phyloP scores from a whole-genome alignment of 2,888 invertebrate genomes.

The Cylloceria caligata region DNA sequence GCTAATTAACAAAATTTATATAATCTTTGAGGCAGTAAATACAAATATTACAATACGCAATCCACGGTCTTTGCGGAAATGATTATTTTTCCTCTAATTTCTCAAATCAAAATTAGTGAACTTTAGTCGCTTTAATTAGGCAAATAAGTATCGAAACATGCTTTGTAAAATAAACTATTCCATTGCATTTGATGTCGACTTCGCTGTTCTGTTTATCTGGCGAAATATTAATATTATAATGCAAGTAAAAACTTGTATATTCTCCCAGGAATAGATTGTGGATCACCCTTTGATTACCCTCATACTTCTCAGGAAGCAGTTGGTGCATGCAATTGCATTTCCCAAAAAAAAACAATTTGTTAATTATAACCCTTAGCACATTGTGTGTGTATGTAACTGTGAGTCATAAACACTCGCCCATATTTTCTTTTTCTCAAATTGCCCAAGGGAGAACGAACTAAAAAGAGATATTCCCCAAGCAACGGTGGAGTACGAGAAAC shows the following conservation, averaged over 20 bases:
- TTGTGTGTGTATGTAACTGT: neutral
- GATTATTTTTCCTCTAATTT: too few relatives aligned
- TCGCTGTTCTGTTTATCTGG: neutral
- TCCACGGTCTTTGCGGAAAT: too few relatives aligned
- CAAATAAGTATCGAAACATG: too few relatives aligned
- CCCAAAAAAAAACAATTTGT: conserved; percentile 35
- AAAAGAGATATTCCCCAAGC: conserved; percentile 35
- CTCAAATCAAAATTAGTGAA: too few relatives aligned
- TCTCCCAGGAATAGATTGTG: conserved; percentile 5
- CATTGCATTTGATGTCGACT: too few relatives aligned
- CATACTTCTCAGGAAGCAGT: conserved; percentile 39
- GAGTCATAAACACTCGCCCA: conserved; percentile 21
- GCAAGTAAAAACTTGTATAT: conserved; percentile 19
- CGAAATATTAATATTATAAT: neutral
- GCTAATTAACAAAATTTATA: too few relatives aligned
- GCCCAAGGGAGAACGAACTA: conserved; percentile 28
- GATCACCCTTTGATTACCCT: conserved; percentile 34
- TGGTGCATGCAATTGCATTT: conserved; percentile 12
- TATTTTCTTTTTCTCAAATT: conserved; percentile 11
- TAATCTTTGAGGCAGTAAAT: too few relatives aligned
- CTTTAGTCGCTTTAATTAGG: too few relatives aligned
- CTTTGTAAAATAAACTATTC: too few relatives aligned
- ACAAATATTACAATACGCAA: too few relatives aligned
- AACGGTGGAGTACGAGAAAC: conserved; percentile 20
- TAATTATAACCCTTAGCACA: conserved; percentile 27